Evolutionary conservation across 2,113 vertebrate genomes (phyloP).

Genomic region (Neolamprologus longior): DNA sequence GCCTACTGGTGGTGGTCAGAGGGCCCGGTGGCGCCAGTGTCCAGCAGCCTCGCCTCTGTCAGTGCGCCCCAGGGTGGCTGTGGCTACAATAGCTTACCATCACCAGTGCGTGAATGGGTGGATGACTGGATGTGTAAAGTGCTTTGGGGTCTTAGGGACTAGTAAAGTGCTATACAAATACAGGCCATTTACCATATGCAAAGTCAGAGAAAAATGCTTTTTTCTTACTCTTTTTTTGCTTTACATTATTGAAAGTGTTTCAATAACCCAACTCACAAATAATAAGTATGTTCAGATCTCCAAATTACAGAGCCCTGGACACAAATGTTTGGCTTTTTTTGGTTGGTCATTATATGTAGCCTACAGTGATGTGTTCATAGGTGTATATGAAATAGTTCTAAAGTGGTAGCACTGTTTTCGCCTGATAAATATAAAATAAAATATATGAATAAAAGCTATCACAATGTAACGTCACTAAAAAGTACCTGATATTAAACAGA

Average conservation of each 20-base stretch:
- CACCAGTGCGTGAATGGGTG: too few species aligned
- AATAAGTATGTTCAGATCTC: not conserved
- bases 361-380: not conserved
- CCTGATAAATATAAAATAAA: not conserved
- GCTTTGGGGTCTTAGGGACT: too few species aligned
- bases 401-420: not conserved
- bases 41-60: too few species aligned
- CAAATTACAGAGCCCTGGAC: not conserved
- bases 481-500: not conserved
- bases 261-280: not conserved
- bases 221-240: not conserved
- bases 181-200: not conserved
- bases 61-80: too few species aligned
- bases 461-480: not conserved
- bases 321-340: not conserved
- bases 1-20: too few species aligned
- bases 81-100: too few species aligned
- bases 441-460: not conserved
- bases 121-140: too few species aligned
- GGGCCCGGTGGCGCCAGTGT: too few species aligned
- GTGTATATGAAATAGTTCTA: not conserved
- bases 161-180: too few species aligned
- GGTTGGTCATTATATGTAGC: not conserved
- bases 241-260: not conserved
- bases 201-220: not conserved